Conservation (phyloP, 2,113 vertebrate species). For the Phocoena phocoena region DNA sequence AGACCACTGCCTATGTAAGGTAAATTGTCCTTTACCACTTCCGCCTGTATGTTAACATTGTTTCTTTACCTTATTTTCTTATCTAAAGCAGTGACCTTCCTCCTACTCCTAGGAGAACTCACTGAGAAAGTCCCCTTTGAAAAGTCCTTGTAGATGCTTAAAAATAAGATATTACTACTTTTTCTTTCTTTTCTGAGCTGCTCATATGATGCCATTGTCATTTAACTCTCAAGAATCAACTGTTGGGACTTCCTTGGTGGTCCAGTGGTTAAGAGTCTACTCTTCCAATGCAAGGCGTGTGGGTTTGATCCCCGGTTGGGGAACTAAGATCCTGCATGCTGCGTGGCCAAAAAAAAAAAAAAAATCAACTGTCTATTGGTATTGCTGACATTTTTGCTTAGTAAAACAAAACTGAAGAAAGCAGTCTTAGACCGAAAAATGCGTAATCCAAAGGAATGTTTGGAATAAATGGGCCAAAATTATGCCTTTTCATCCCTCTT, state of each 20-base stretch:
- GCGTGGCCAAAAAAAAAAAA: background rate
- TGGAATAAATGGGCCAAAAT: background rate
- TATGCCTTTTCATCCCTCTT: background rate
- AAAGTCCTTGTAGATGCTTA: constrained; percentile 29
- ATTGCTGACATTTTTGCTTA: background rate
- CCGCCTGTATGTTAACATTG: background rate
- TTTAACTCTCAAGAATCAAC: background rate
- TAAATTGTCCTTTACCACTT: background rate
- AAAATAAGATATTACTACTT: background rate
- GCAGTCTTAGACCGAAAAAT: background rate
- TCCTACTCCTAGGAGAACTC: background rate
- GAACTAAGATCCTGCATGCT: background rate
- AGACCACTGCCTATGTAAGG: background rate
- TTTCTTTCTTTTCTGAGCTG: constrained; percentile 17
- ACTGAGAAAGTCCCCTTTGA: constrained; percentile 32
- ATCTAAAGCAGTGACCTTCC: background rate
- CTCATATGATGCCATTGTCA: background rate
- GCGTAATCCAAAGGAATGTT: background rate
- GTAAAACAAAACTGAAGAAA: constrained; percentile 12
- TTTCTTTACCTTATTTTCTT: background rate
- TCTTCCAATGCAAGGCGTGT: background rate
- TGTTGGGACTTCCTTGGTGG: background rate
- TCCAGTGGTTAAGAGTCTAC: background rate
- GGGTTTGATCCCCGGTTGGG: background rate
- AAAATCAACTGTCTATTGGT: background rate